Conservation (phyloP, 2,888 invertebrate genomes). For the Ormyrus labotus region DNA sequence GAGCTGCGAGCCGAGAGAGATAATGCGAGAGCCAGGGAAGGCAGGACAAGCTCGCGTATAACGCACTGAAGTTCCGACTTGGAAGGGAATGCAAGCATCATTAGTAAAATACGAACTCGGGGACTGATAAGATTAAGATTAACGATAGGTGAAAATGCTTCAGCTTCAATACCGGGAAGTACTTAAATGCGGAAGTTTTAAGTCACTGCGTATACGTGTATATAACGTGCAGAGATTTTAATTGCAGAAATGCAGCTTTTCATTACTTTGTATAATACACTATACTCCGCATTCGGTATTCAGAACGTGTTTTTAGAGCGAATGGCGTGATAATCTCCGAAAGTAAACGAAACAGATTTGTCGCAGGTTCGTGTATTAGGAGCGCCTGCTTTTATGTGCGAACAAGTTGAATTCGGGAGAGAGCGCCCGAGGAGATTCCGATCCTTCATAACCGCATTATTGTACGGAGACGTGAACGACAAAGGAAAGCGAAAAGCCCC, state of each 20-base stretch:
- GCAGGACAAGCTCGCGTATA: not conserved
- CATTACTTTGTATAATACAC: too few species aligned
- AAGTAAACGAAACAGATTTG: too few species aligned
- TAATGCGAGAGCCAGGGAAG: not conserved
- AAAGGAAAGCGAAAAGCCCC: constrained; percentile 30
- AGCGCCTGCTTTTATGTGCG: not conserved
- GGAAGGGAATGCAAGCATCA: constrained; percentile 36
- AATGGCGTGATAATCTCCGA: too few species aligned
- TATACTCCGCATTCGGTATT: too few species aligned
- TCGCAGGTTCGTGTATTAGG: too few species aligned
- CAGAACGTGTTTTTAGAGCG: too few species aligned
- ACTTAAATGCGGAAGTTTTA: not conserved
- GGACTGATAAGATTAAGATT: constrained; percentile 41
- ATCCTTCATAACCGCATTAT: constrained; percentile 11
- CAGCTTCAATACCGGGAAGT: not conserved
- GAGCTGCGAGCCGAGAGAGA: not conserved
- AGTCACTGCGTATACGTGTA: not conserved
- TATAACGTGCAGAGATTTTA: too few species aligned
- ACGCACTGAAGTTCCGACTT: not conserved
- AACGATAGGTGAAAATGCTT: constrained; percentile 23
- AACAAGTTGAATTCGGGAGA: not conserved
- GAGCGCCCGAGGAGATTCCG: too few species aligned
- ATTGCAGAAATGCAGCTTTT: too few species aligned
- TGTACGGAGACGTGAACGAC: constrained; percentile 17
- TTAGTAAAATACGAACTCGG: constrained; percentile 34